Conservation (phyloP, 2,797 vertebrate genomes). For the Pipistrellus nathusii region DNA sequence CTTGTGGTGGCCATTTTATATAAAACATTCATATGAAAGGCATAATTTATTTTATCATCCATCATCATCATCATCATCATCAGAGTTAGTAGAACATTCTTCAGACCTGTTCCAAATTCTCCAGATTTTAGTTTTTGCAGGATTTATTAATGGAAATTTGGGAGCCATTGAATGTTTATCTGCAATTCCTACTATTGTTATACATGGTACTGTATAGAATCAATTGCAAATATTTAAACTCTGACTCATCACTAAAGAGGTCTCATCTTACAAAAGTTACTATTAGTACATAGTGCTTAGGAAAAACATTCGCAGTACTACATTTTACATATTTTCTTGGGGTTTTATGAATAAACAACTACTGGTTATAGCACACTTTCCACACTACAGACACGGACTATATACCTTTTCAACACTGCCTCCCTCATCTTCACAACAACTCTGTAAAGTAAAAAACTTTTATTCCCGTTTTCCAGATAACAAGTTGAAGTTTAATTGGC, state of each 20-base stretch:
- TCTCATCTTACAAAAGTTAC: background rate
- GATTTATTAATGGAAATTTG: constrained; percentile 21
- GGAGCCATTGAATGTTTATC: background rate
- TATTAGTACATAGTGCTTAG: background rate
- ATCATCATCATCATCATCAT: background rate
- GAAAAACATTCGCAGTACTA: background rate
- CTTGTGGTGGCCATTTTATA: too few species aligned
- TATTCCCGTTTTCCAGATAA: constrained; percentile 15
- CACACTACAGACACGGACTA: background rate
- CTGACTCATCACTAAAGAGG: background rate
- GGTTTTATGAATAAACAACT: constrained; percentile 39
- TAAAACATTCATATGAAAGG: background rate
- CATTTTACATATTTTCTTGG: background rate
- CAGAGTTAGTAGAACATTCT: background rate
- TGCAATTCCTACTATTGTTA: background rate
- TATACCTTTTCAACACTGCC: background rate
- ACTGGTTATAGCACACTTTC: background rate
- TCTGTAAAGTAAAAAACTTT: background rate
- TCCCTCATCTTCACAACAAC: background rate
- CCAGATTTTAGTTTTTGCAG: background rate
- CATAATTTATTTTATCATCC: background rate
- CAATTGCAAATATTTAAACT: constrained; percentile 1
- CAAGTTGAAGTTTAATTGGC: background rate
- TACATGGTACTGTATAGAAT: background rate
- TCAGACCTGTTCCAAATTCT: background rate